These are phyloP conservation scores for Athalia circularis DNA, from an alignment of 2,888 invertebrate genomes.

Conservation along the genomic window DNA sequence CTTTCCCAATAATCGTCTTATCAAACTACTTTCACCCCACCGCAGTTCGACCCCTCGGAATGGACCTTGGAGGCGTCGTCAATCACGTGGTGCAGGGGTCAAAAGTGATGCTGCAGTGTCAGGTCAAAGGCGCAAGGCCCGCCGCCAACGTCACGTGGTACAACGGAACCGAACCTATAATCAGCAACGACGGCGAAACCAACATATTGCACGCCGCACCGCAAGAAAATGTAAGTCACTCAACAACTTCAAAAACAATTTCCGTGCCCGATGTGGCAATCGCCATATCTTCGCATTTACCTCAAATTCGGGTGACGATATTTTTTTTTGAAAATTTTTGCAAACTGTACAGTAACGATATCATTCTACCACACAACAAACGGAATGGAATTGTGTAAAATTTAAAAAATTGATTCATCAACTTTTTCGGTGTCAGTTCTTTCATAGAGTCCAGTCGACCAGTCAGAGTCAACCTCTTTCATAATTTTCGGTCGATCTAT, in stretches of 20 bases:
- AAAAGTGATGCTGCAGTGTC: slow-evolving; percentile 86
- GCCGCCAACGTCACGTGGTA: slow-evolving; percentile 90
- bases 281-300: background rate
- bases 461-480: too few relatives aligned
- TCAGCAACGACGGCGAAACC: slow-evolving; percentile 65
- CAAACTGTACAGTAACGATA: too few relatives aligned
- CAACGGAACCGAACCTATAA: slow-evolving; percentile 80
- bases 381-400: too few relatives aligned
- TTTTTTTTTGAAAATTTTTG: too few relatives aligned
- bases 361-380: too few relatives aligned
- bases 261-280: background rate
- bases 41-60: slow-evolving; percentile 87
- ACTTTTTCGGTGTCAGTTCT: too few relatives aligned
- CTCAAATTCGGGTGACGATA: background rate
- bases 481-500: too few relatives aligned
- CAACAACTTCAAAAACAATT: slow-evolving; percentile 47
- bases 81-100: slow-evolving; percentile 89
- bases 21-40: background rate
- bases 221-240: slow-evolving; percentile 66
- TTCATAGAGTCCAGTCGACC: too few relatives aligned
- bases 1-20: slow-evolving; percentile 7
- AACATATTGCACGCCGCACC: slow-evolving; percentile 67
- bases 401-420: too few relatives aligned
- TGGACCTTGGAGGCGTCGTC: slow-evolving; percentile 85
- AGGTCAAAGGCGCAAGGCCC: slow-evolving; percentile 87